These are phyloP conservation scores for Conus canariensis DNA, from an alignment of 2,888 invertebrate genomes.

Conservation along the genomic window DNA sequence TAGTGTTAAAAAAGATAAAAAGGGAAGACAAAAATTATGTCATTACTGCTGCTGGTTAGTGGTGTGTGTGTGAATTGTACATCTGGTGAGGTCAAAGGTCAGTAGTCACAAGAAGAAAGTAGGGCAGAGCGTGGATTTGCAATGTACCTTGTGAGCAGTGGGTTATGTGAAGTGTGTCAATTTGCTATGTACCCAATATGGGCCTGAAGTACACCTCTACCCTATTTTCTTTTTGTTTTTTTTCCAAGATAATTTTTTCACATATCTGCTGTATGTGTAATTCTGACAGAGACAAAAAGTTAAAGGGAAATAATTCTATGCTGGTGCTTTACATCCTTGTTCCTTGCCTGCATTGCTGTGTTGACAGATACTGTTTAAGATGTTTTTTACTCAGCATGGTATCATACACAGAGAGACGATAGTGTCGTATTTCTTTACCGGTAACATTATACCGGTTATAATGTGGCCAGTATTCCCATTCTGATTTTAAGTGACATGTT, in stretches of 20 bases:
- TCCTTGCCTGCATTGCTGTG: neutral
- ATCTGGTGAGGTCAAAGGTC: too few species aligned
- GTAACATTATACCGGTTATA: neutral
- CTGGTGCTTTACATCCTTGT: neutral
- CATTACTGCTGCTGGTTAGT: too few species aligned
- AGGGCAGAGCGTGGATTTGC: too few species aligned
- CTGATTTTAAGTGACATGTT: neutral
- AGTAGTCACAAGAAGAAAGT: too few species aligned
- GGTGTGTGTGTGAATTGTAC: too few species aligned
- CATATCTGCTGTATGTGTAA: too few species aligned
- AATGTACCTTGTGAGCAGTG: neutral
- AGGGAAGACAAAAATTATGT: too few species aligned
- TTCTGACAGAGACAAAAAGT: neutral
- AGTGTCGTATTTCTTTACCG: neutral
- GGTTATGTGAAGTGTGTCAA: too few species aligned
- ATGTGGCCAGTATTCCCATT: conserved; percentile 7
- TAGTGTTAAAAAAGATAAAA: too few species aligned
- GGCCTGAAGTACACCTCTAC: too few species aligned
- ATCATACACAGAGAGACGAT: neutral
- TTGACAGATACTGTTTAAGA: neutral
- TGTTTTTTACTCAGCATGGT: neutral
- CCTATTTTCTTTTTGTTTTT: neutral
- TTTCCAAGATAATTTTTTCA: neutral
- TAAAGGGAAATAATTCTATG: neutral
- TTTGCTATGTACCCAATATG: too few species aligned